Percentiles rank a stretch among this genome's conserved stretches.
These are phyloP conservation scores for Sus scrofa DNA, from an alignment of 2,113 vertebrate species.

Conservation along the genomic window T2T-Sscrofa CM000819.6:73257501-73258000, in stretches of 20 bases:
- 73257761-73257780: too few relatives aligned
- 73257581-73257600: not conserved
- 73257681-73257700: too few relatives aligned
- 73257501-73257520: not conserved
- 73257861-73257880: not conserved
- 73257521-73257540: not conserved
- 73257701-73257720: too few relatives aligned
- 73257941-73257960: not conserved
- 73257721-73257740: too few relatives aligned
- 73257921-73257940: not conserved
- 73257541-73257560: not conserved
- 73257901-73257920: not conserved
- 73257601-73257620: too few relatives aligned
- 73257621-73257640: too few relatives aligned
- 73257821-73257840: not conserved
- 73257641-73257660: too few relatives aligned
- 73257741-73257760: too few relatives aligned
- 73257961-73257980: not conserved
- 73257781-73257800: too few relatives aligned
- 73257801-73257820: not conserved
- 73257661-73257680: too few relatives aligned
- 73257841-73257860: not conserved
- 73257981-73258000: not conserved
- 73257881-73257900: not conserved
- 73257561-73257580: not conserved